Evolutionary conservation across 2,113 vertebrate genomes (phyloP).

Genomic region (Lampris megalopsis): DNA sequence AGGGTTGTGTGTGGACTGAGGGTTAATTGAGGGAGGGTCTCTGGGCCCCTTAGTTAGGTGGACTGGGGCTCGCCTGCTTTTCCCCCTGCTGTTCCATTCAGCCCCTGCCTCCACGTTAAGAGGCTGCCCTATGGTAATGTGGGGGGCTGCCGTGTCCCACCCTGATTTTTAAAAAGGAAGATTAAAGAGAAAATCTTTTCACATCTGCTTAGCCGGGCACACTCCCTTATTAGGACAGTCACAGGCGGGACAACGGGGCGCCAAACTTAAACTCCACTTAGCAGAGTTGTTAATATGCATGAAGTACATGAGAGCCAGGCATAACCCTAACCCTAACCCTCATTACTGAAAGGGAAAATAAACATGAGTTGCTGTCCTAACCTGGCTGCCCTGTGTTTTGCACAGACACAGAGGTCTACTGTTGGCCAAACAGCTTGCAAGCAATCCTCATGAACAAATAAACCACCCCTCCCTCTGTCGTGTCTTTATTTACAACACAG

Average conservation of each 20-base stretch:
- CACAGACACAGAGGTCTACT: not conserved
- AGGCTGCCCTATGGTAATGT: conserved; percentile 71
- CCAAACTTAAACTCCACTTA: conserved; percentile 44
- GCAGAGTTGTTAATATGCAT: conserved; percentile 48
- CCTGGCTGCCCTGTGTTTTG: conserved; percentile 11
- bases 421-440: not conserved
- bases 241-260: conserved; percentile 25
- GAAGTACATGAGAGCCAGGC: conserved; percentile 2
- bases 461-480: not conserved
- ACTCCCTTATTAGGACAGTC: conserved; percentile 48
- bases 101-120: conserved; percentile 40
- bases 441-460: conserved; percentile 12
- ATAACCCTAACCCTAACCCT: conserved; percentile 4
- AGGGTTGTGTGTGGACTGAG: conserved; percentile 53
- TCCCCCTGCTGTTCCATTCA: conserved; percentile 76
- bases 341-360: conserved; percentile 22
- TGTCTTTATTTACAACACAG: conserved; percentile 4
- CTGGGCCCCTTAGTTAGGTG: conserved; percentile 40
- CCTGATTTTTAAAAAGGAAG: conserved; percentile 58
- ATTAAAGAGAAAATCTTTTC: conserved; percentile 70
- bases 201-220: conserved; percentile 66
- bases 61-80: conserved; percentile 15
- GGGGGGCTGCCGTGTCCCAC: conserved; percentile 14
- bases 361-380: conserved; percentile 18
- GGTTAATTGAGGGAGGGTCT: conserved; percentile 69